Conservation (phyloP, 2,113 vertebrate species). For the Peromyscus leucopus region DNA sequence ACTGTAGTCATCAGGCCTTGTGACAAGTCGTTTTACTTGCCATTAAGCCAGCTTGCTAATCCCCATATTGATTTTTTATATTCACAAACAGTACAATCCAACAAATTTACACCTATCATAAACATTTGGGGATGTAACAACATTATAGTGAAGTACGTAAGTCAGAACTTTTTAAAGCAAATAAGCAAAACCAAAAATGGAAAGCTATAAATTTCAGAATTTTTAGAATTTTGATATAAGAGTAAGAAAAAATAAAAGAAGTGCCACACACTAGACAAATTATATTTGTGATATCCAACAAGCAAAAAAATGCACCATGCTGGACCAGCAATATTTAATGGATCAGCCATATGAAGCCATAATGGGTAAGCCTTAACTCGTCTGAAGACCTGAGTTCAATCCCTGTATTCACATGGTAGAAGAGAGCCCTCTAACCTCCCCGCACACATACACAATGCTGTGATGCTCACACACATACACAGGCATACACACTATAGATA, state of each 20-base stretch:
- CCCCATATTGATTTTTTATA: neutral
- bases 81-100: conserved; percentile 10
- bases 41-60: neutral
- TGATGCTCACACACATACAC: neutral
- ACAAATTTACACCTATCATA: neutral
- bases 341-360: neutral
- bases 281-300: neutral
- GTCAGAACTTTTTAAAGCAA: conserved; percentile 41
- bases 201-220: conserved; percentile 34
- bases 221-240: conserved; percentile 35
- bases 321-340: neutral
- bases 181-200: conserved; percentile 30
- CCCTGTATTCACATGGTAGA: neutral
- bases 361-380: neutral
- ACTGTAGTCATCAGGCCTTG: too few relatives aligned
- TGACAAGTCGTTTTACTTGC: too few relatives aligned
- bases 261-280: neutral
- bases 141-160: conserved; percentile 46
- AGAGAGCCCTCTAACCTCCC: neutral
- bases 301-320: conserved; percentile 9
- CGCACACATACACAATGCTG: neutral
- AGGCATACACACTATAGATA: neutral
- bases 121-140: conserved; percentile 9
- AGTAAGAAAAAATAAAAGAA: conserved; percentile 15
- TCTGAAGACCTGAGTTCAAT: neutral